Evolutionary conservation across 23 tunicate genomes (phyloP).

Genomic region (Styela clava): DNA sequence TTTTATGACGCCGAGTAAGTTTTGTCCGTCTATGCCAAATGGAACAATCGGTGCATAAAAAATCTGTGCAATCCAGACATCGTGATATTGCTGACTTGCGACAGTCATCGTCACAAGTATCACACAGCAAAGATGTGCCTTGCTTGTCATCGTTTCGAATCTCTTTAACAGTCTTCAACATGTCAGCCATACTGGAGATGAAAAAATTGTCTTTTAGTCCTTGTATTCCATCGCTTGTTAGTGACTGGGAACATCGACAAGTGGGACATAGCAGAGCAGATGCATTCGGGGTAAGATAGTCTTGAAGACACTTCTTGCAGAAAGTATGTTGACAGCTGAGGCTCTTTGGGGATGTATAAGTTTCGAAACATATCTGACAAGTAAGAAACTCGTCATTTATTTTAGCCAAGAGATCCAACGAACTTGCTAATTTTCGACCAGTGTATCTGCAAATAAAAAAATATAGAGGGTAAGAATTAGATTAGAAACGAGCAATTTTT

Average conservation of each 20-base stretch:
- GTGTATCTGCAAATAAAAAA: slow-evolving; percentile 50
- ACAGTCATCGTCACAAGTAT: slow-evolving; percentile 89
- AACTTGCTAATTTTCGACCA: slow-evolving; percentile 83
- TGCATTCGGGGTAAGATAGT: slow-evolving; percentile 85
- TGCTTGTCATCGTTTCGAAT: slow-evolving; percentile 86
- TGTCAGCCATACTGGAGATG: slow-evolving; percentile 93
- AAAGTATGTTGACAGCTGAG: slow-evolving; percentile 98
- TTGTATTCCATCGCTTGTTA: slow-evolving; percentile 62
- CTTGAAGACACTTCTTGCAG: slow-evolving; percentile 92
- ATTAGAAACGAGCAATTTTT: neutral
- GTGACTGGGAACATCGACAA: slow-evolving; percentile 79
- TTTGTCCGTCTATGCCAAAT: slow-evolving; percentile 95
- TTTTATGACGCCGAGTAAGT: slow-evolving; percentile 76
- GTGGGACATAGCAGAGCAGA: slow-evolving; percentile 79
- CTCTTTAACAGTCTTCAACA: slow-evolving; percentile 95
- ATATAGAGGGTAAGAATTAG: neutral
- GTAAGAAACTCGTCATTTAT: slow-evolving; percentile 96
- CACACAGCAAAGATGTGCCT: slow-evolving; percentile 86
- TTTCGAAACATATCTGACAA: slow-evolving; percentile 94
- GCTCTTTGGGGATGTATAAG: slow-evolving; percentile 88
- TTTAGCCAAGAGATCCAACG: slow-evolving; percentile 83
- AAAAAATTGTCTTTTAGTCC: slow-evolving; percentile 91
- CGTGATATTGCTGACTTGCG: slow-evolving; percentile 70
- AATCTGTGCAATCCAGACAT: slow-evolving; percentile 95
- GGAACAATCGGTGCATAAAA: slow-evolving; percentile 84